phyloP scores from a whole-genome alignment of 2,797 vertebrate species.

The Astyanax mexicanus region DNA sequence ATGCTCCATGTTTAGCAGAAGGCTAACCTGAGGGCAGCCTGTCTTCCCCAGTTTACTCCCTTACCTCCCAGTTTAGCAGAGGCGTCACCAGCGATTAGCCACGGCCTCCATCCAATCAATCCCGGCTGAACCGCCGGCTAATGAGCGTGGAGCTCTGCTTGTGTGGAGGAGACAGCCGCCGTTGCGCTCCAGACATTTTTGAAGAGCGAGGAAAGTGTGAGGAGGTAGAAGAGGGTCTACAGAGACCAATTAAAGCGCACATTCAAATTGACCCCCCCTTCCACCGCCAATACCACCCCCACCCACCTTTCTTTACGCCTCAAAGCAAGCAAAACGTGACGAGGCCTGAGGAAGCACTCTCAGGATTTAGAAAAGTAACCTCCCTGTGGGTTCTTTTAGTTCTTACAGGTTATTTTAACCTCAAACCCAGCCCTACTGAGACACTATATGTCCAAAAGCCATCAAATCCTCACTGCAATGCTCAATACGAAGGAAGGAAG shows the following conservation, averaged over 20 bases:
- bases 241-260: slow-evolving; percentile 78
- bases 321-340: slow-evolving; percentile 54
- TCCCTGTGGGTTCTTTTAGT: too few species aligned
- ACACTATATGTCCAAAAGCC: too few species aligned
- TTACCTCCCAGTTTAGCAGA: slow-evolving; percentile 34
- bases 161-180: slow-evolving; percentile 9
- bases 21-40: slow-evolving; percentile 1
- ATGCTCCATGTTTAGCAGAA: slow-evolving; percentile 18
- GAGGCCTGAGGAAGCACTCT: background rate
- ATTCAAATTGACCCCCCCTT: slow-evolving; percentile 69
- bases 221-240: slow-evolving; percentile 59
- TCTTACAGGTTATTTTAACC: too few species aligned
- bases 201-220: slow-evolving; percentile 55
- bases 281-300: too few species aligned
- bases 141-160: background rate
- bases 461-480: too few species aligned
- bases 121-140: slow-evolving; percentile 51
- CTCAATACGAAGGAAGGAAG: too few species aligned
- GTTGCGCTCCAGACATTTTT: slow-evolving; percentile 67
- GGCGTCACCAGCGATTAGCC: slow-evolving; percentile 50
- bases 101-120: slow-evolving; percentile 72
- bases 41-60: slow-evolving; percentile 59
- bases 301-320: background rate
- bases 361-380: too few species aligned
- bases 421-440: too few species aligned